Evolutionary conservation across 2,113 vertebrate genomes (phyloP).

Genomic region (Scortum barcoo): DNA sequence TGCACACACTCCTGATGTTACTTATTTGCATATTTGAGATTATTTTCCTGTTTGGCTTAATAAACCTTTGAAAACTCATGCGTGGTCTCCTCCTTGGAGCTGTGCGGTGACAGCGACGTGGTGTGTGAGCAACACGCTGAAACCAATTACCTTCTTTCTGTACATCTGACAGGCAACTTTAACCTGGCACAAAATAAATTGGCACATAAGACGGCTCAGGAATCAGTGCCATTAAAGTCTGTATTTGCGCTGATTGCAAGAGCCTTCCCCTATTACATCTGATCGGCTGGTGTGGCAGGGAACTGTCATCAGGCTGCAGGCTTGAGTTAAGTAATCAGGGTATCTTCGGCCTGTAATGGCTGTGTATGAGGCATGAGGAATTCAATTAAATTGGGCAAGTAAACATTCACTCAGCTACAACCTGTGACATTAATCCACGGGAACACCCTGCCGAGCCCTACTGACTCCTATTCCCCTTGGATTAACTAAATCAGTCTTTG

Average conservation of each 20-base stretch:
- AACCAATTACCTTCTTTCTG: constrained; percentile 59
- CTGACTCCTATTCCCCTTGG: constrained; percentile 23
- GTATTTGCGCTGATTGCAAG: constrained; percentile 47
- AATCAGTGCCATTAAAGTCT: constrained; percentile 50
- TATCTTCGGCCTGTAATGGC: constrained; percentile 53
- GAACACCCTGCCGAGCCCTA: constrained; percentile 26
- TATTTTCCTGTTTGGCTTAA: constrained; percentile 23
- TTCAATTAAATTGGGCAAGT: constrained; percentile 72
- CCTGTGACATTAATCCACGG: constrained; percentile 65
- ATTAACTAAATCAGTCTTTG: constrained; percentile 58
- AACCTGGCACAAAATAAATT: constrained; percentile 49
- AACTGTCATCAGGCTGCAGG: constrained; percentile 49
- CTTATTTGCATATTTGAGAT: constrained; percentile 36
- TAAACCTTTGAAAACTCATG: constrained; percentile 25
- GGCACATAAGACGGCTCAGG: constrained; percentile 5
- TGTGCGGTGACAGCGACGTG: background rate
- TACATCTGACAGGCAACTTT: constrained; percentile 48
- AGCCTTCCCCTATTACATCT: constrained; percentile 47
- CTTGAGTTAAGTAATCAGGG: constrained; percentile 68
- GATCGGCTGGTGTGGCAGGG: constrained; percentile 23
- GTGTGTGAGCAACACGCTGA: constrained; percentile 20
- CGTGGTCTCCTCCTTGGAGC: constrained; percentile 12
- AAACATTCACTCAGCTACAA: constrained; percentile 71
- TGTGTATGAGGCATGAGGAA: constrained; percentile 60
- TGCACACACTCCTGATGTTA: constrained; percentile 1